A percentile compares a stretch with the other conserved stretches of the same genome.
Evolutionary conservation across 2,888 invertebrate species (phyloP).

Genomic region (Galeopsomyia nigrocyanea): DNA sequence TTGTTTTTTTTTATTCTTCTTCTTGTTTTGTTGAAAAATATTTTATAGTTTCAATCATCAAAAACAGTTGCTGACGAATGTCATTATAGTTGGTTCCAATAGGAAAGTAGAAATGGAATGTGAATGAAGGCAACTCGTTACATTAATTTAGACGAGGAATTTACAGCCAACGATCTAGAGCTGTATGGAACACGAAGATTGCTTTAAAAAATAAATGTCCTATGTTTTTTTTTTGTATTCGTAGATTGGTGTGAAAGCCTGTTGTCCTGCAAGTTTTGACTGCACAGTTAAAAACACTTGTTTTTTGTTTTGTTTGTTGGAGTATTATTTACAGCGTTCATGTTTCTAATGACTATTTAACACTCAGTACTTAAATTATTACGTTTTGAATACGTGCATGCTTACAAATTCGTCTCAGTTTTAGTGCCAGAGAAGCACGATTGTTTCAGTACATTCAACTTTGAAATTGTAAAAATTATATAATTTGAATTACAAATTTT

Average conservation of each 20-base stretch:
- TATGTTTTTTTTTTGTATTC: neutral
- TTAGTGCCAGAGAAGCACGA: slow-evolving; percentile 37
- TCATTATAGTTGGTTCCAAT: too few relatives aligned
- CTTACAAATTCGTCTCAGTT: slow-evolving; percentile 24
- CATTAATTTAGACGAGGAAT: too few relatives aligned
- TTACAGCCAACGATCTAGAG: too few relatives aligned
- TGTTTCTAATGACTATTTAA: slow-evolving; percentile 23
- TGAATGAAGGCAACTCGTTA: too few relatives aligned
- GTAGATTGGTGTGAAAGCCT: slow-evolving; percentile 12
- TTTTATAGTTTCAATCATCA: too few relatives aligned
- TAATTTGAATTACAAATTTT: slow-evolving; percentile 10
- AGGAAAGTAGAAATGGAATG: too few relatives aligned
- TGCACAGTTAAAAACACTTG: neutral
- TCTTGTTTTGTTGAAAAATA: too few relatives aligned
- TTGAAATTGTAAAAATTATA: neutral
- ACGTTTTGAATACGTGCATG: slow-evolving; percentile 24
- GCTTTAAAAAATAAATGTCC: slow-evolving; percentile 21
- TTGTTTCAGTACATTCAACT: slow-evolving; percentile 20
- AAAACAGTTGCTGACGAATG: too few relatives aligned
- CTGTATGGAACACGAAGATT: slow-evolving; percentile 8
- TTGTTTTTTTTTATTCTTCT: too few relatives aligned
- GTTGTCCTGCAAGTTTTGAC: neutral
- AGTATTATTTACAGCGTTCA: slow-evolving; percentile 9
- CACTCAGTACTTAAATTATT: slow-evolving; percentile 34
- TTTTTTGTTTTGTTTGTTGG: neutral